Evolutionary conservation across 2,888 invertebrate genomes (phyloP), one percentile per base, ranked within the genome.

Genomic region (Cephus pygmeus): DNA sequence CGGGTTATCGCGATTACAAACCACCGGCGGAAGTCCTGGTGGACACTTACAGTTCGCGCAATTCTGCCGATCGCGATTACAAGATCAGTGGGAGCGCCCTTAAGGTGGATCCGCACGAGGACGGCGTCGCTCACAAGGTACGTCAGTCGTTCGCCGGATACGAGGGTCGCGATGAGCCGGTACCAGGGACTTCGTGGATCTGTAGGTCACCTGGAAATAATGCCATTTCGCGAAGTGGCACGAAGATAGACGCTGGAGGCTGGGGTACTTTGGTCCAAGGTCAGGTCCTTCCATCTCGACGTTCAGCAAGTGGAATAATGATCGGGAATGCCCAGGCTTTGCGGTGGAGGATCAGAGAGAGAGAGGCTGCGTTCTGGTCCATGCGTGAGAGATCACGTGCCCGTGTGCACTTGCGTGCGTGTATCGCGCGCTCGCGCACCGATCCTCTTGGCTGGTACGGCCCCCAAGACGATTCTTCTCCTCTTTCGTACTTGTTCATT

Each of bases 1-100:
- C 96, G 33, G 97, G 97, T 9, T 97, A 97, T 91, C 93, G 96
- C 23, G 96, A 96, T 88, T 97, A 97, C 92, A 94, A 94, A 81
- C 96, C 96, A 3, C 96, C 96, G 1, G 93, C 94, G 0, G 95
- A 96, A 83, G 94, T 95, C 1, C 91, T 95, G 68, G 84, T 85
- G 73, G 85, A 86, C 36, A 86, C 82, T 73, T 89, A 89, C 77
- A 87, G 87, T 9, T 80, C 81, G 34, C 76, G 77, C 23, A 80
- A 81, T 73, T 68, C 81, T n/a, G 84, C 81, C n/a, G 79, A 82
- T 79, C 56, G 56, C 4, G 81, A 80, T 79, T 84, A 83, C 34
- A 78, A 34, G 33, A 73, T 40, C 31, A 79, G 81, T 35, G 83
- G 81, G 33, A 81, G 79, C 35, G 74, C 77, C 30, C 79, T 83